phyloP scores from a whole-genome alignment of 1,140 invertebrate genomes.

The Acromyrmex heyeri region DNA sequence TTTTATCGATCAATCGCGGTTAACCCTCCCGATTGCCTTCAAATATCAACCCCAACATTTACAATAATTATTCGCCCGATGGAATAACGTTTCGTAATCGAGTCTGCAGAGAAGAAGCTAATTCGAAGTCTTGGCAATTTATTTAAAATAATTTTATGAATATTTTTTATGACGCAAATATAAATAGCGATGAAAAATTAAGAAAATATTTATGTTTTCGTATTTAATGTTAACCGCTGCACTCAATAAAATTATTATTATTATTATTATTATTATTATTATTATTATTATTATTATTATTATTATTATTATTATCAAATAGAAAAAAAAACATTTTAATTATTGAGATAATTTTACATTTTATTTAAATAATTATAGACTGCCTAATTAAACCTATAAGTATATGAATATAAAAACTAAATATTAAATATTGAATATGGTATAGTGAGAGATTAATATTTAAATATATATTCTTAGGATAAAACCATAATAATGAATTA shows the following conservation, averaged over 20 bases:
- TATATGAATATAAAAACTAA: neutral
- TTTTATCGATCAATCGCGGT: slow-evolving; percentile 61
- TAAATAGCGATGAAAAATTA: neutral
- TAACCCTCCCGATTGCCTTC: slow-evolving; percentile 43
- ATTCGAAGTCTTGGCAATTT: neutral
- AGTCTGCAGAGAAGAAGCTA: neutral
- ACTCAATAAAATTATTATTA: too few relatives aligned
- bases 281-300: too few relatives aligned
- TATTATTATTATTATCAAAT: too few relatives aligned
- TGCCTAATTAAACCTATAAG: neutral
- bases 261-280: too few relatives aligned
- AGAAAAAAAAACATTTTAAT: neutral
- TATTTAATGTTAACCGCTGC: too few relatives aligned
- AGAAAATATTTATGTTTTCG: neutral
- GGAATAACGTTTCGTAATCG: slow-evolving; percentile 1
- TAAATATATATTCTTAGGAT: neutral
- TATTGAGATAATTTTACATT: neutral
- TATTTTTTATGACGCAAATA: neutral
- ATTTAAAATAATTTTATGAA: neutral
- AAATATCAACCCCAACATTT: slow-evolving; percentile 41
- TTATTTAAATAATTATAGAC: neutral
- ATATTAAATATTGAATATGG: neutral
- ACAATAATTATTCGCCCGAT: slow-evolving; percentile 2
- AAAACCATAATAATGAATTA: neutral
- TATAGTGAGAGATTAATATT: neutral